These are phyloP conservation scores for Cyclopterus lumpus DNA, from an alignment of 2,797 vertebrate species.

Conservation along the genomic window DNA sequence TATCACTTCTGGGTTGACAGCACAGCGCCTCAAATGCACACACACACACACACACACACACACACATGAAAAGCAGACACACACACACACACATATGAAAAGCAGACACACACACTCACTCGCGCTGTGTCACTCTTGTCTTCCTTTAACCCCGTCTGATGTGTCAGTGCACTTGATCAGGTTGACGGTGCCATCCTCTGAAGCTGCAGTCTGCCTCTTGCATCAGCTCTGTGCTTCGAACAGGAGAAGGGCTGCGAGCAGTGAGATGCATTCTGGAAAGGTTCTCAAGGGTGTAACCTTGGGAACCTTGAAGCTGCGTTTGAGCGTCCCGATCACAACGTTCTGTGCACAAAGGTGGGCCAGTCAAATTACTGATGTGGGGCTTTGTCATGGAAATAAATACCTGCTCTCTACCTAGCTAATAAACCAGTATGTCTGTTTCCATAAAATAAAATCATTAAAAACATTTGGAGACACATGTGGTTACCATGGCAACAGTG, in stretches of 20 bases:
- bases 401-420: not conserved
- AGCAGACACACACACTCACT: not conserved
- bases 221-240: constrained; percentile 19
- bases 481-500: not conserved
- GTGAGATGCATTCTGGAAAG: constrained; percentile 20
- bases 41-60: not conserved
- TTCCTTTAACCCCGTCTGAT: constrained; percentile 18
- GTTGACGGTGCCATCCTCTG: constrained; percentile 8
- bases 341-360: not conserved
- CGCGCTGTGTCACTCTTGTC: not conserved
- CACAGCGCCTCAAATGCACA: not conserved
- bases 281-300: constrained; percentile 25
- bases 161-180: constrained; percentile 24
- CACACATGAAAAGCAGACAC: not conserved
- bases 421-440: not conserved
- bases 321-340: not conserved
- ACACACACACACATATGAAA: not conserved
- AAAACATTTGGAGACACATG: not conserved
- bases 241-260: not conserved
- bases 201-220: constrained; percentile 25
- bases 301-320: constrained; percentile 18
- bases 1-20: constrained; percentile 5
- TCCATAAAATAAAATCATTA: not conserved
- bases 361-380: not conserved
- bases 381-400: not conserved